Percentiles rank a stretch among this genome's conserved stretches.
These are phyloP conservation scores for Drosophila asahinai DNA, from an alignment of 1,140 invertebrate genomes.

Conservation along the genomic window DNA sequence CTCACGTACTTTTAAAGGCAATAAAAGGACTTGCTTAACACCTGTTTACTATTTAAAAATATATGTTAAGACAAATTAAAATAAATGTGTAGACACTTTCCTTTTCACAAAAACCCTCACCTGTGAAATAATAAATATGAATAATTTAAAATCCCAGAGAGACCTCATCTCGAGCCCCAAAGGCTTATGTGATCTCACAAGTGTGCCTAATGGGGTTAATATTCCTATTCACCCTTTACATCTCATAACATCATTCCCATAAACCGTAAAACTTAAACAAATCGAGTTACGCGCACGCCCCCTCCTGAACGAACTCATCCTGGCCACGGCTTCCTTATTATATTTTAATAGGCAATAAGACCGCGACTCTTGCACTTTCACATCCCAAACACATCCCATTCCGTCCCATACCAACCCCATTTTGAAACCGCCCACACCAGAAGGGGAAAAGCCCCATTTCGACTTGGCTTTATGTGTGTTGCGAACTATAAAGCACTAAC, in stretches of 20 bases:
- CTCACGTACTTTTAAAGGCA: too few relatives aligned
- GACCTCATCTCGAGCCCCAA: background rate
- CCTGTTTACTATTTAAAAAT: too few relatives aligned
- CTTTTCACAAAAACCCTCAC: too few relatives aligned
- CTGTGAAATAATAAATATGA: background rate
- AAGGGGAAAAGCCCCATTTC: constrained; percentile 24
- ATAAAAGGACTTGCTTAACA: too few relatives aligned
- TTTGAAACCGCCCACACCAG: constrained; percentile 51
- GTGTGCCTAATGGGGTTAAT: constrained; percentile 13
- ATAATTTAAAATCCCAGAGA: background rate
- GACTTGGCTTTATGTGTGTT: constrained; percentile 8
- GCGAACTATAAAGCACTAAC: constrained; percentile 20
- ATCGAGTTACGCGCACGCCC: constrained; percentile 37
- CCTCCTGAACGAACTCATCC: constrained; percentile 20
- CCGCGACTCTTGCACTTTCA: constrained; percentile 56
- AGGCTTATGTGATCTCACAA: background rate
- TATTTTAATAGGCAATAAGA: constrained; percentile 47
- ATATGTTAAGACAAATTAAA: too few relatives aligned
- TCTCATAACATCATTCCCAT: background rate
- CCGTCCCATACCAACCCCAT: constrained; percentile 32
- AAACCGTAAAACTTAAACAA: constrained; percentile 14
- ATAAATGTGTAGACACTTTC: too few relatives aligned
- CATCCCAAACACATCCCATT: constrained; percentile 34
- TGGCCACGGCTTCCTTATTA: constrained; percentile 47
- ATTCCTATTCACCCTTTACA: constrained; percentile 7